A percentile compares a stretch with the other conserved stretches of the same genome.
phyloP scores from a whole-genome alignment of 2,888 invertebrate genomes.

The Amblyjoppa proteus region DNA sequence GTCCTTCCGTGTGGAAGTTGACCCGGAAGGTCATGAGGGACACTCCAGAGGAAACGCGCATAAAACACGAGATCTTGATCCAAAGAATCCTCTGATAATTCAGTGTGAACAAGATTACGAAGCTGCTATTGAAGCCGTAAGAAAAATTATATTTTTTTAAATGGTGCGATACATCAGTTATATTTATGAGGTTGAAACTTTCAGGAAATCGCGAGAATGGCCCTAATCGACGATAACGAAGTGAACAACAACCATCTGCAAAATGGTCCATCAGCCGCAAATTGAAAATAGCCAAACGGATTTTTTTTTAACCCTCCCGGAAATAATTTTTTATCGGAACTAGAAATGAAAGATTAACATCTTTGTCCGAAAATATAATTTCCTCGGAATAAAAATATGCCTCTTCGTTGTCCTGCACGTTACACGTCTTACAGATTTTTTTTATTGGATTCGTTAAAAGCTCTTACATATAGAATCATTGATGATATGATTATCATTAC shows the following conservation, averaged over 20 bases:
- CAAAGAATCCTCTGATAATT: conserved; percentile 73
- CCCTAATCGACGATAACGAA: conserved; percentile 73
- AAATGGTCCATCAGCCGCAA: conserved; percentile 43
- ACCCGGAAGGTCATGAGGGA: conserved; percentile 70
- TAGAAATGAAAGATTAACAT: not conserved
- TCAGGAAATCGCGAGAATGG: conserved; percentile 77
- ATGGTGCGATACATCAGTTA: not conserved
- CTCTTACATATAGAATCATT: not conserved
- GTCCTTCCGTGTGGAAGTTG: conserved; percentile 81
- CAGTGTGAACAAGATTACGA: conserved; percentile 82
- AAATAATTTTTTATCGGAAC: not conserved
- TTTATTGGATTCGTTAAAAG: not conserved
- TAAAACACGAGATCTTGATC: conserved; percentile 57
- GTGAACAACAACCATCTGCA: conserved; percentile 65
- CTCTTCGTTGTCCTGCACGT: not conserved
- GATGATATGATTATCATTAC: too few relatives aligned
- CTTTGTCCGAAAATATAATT: not conserved
- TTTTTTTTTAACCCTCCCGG: not conserved
- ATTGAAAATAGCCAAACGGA: conserved; percentile 23
- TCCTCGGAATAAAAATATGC: not conserved
- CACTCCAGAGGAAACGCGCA: conserved; percentile 66
- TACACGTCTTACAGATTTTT: not conserved
- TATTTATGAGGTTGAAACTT: conserved; percentile 44
- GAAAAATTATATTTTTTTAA: not conserved
- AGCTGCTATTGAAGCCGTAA: conserved; percentile 77